A percentile compares a stretch with the other conserved stretches of the same genome.
phyloP scores from a whole-genome alignment of 2,888 invertebrate genomes.

The Lissocephala sabroskyi region DNA sequence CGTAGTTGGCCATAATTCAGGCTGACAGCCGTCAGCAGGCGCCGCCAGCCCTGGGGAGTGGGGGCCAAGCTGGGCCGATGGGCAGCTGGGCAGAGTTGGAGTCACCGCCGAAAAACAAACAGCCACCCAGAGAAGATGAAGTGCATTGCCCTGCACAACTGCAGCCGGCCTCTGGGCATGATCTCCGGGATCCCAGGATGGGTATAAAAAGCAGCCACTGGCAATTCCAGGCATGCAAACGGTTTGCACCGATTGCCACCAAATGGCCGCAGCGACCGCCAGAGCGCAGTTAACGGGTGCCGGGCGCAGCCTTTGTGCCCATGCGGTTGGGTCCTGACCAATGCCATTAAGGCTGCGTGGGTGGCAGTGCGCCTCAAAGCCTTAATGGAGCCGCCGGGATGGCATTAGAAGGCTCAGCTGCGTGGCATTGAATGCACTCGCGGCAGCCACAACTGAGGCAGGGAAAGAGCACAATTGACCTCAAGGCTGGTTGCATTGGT shows the following conservation, averaged over 20 bases:
- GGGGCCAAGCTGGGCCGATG: too few species aligned
- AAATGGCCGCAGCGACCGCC: not conserved
- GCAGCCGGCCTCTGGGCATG: not conserved
- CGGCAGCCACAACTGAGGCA: too few species aligned
- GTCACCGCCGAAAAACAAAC: not conserved
- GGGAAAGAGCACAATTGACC: too few species aligned
- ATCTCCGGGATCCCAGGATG: too few species aligned
- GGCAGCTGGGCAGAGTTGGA: constrained; percentile 6
- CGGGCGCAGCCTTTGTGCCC: constrained; percentile 4
- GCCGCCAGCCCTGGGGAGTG: constrained; percentile 14
- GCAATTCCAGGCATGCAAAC: constrained; percentile 15
- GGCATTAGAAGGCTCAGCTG: too few species aligned
- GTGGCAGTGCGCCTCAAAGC: too few species aligned
- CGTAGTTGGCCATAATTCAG: constrained; percentile 33
- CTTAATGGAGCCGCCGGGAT: too few species aligned
- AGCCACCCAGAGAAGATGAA: not conserved
- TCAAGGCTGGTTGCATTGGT: too few species aligned
- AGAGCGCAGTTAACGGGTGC: not conserved
- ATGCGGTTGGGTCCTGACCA: constrained; percentile 45
- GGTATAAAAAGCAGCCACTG: constrained; percentile 41
- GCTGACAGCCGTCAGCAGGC: constrained; percentile 50
- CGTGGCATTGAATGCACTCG: too few species aligned
- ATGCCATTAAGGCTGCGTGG: constrained; percentile 46
- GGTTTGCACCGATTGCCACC: not conserved
- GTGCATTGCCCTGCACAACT: constrained; percentile 47